Percentiles rank a stretch among this genome's conserved stretches.
phyloP scores from a whole-genome alignment of 2,797 vertebrate species.

The Miichthys miiuy region DNA sequence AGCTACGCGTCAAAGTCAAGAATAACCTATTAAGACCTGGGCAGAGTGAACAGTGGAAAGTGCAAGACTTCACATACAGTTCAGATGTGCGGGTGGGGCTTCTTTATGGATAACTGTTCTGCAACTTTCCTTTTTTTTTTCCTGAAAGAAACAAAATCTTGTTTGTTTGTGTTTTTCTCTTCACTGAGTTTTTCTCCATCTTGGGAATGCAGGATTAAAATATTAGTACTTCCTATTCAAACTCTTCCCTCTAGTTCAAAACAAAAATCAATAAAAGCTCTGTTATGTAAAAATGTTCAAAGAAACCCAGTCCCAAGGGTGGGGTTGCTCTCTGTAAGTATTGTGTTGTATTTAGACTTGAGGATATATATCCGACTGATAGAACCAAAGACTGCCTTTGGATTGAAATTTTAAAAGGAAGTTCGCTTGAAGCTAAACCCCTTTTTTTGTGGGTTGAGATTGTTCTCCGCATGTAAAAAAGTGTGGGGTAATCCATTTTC shows the following conservation, averaged over 20 bases:
- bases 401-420: slow-evolving; percentile 29
- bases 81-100: neutral
- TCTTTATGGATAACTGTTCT: slow-evolving; percentile 20
- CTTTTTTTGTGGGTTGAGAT: slow-evolving; percentile 12
- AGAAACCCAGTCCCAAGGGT: slow-evolving; percentile 69
- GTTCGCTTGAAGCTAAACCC: slow-evolving; percentile 30
- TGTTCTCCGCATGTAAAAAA: slow-evolving; percentile 10
- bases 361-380: slow-evolving; percentile 50
- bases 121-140: slow-evolving; percentile 1
- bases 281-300: slow-evolving; percentile 76
- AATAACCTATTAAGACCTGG: slow-evolving; percentile 15
- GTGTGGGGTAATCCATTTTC: slow-evolving; percentile 14
- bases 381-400: slow-evolving; percentile 42
- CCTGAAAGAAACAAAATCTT: slow-evolving; percentile 29
- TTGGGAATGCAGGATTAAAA: slow-evolving; percentile 73
- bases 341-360: slow-evolving; percentile 52
- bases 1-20: slow-evolving; percentile 36
- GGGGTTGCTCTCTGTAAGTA: slow-evolving; percentile 41
- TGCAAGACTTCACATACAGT: slow-evolving; percentile 4
- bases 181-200: slow-evolving; percentile 31
- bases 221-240: slow-evolving; percentile 74
- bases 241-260: slow-evolving; percentile 69
- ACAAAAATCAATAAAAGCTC: slow-evolving; percentile 71
- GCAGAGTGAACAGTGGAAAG: neutral
- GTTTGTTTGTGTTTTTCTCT: slow-evolving; percentile 64